Conservation (phyloP, 2,113 vertebrate genomes). For the Pandion haliaetus region DNA sequence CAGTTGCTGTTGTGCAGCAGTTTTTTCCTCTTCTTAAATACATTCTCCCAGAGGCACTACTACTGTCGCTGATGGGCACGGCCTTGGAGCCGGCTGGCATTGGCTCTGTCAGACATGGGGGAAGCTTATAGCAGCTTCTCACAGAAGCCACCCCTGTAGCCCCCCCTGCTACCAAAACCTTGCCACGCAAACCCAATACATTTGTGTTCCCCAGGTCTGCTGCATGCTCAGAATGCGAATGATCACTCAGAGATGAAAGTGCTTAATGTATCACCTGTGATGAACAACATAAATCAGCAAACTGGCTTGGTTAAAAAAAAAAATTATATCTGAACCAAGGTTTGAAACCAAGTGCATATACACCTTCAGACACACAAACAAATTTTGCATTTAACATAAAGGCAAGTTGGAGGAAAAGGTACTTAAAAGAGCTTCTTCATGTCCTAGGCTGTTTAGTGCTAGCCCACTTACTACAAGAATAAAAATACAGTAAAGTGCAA, state of each 20-base stretch:
- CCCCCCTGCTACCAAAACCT: neutral
- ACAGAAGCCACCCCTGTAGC: neutral
- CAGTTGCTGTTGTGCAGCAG: too few species aligned
- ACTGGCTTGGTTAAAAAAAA: neutral
- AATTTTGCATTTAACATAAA: neutral
- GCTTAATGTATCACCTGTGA: neutral
- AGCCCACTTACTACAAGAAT: neutral
- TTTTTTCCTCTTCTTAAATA: too few species aligned
- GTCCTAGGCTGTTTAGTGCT: neutral
- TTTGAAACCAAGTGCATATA: neutral
- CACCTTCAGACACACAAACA: neutral
- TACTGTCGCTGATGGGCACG: rapidly evolving
- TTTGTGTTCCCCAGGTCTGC: neutral
- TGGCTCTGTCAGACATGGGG: neutral
- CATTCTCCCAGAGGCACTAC: too few species aligned
- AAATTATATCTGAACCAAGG: neutral
- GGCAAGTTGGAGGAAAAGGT: neutral
- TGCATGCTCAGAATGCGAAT: neutral
- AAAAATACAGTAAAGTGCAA: neutral
- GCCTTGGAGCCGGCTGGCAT: neutral
- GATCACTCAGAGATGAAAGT: neutral
- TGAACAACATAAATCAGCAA: neutral
- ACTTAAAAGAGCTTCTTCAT: neutral
- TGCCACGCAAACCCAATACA: neutral
- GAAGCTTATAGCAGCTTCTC: too few species aligned